Conservation (phyloP, 64 coral and sea anemone species). For the Montipora capricornis region DNA sequence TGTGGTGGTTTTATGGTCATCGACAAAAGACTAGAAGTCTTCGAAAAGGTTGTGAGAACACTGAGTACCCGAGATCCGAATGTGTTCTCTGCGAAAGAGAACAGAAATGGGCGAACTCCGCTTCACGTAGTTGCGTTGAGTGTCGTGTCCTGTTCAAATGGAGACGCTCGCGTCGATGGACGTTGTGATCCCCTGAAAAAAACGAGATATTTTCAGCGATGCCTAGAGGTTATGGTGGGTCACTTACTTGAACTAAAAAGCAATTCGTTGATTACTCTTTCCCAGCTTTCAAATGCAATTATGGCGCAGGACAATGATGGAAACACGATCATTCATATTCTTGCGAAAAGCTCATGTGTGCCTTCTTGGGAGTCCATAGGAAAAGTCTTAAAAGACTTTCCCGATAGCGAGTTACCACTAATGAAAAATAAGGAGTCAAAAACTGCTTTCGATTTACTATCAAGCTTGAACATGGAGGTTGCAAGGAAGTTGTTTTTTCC, state of each 20-base stretch:
- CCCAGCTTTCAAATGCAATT: constrained; percentile 50
- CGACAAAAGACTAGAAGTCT: constrained; percentile 68
- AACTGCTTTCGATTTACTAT: constrained; percentile 59
- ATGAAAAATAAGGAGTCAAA: constrained; percentile 62
- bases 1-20: constrained; percentile 67
- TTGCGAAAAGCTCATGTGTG: constrained; percentile 36
- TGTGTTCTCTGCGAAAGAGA: constrained; percentile 67
- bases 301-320: constrained; percentile 63
- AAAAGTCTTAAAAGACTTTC: constrained; percentile 52
- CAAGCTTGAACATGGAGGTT: not conserved
- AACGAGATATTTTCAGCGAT: constrained; percentile 73
- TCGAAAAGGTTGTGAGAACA: constrained; percentile 73
- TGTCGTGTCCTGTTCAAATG: constrained; percentile 34
- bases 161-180: constrained; percentile 49
- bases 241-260: constrained; percentile 66
- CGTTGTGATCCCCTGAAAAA: constrained; percentile 63
- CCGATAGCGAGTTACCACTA: constrained; percentile 18
- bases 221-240: constrained; percentile 74
- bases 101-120: constrained; percentile 44
- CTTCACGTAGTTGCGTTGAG: constrained; percentile 63
- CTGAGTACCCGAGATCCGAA: constrained; percentile 53
- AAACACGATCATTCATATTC: constrained; percentile 69
- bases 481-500: constrained; percentile 19
- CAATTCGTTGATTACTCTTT: constrained; percentile 22
- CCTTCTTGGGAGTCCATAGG: constrained; percentile 52